Percentiles rank a stretch among this genome's conserved stretches.
These are phyloP conservation scores for Petrocephalus schoutedeni DNA, from an alignment of 2,797 vertebrate species.

Conservation along the genomic window DNA sequence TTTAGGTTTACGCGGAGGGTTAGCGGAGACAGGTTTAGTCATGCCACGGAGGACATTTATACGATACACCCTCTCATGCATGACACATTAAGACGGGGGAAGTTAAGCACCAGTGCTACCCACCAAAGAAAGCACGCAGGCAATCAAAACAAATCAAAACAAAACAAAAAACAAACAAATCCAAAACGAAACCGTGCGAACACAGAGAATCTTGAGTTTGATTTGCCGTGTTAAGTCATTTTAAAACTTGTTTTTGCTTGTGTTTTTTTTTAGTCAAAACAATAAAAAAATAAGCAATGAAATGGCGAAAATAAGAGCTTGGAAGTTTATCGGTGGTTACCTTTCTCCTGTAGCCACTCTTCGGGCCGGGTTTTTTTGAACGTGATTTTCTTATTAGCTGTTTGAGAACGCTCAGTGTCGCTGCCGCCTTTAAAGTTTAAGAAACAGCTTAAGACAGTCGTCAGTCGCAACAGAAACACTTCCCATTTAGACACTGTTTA, in stretches of 20 bases:
- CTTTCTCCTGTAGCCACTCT: slow-evolving; percentile 99
- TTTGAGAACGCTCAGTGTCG: slow-evolving; percentile 98
- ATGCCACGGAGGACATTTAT: slow-evolving; percentile 22
- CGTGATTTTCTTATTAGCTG: slow-evolving; percentile 99
- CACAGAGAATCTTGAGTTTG: not conserved
- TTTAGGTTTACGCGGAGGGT: slow-evolving; percentile 24
- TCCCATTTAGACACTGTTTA: slow-evolving; percentile 34
- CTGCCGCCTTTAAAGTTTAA: slow-evolving; percentile 99
- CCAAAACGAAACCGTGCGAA: not conserved
- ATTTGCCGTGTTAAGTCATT: not conserved
- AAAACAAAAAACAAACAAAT: not conserved
- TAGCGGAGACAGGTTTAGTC: slow-evolving; percentile 21
- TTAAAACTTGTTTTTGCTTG: not conserved
- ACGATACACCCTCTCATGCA: not conserved
- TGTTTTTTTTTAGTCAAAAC: not conserved
- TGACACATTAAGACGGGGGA: not conserved
- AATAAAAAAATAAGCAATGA: slow-evolving; percentile 18
- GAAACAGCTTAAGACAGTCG: slow-evolving; percentile 87
- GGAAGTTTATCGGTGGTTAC: slow-evolving; percentile 75
- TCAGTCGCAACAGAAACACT: slow-evolving; percentile 57
- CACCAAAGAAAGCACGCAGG: slow-evolving; percentile 66
- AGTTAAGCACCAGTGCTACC: slow-evolving; percentile 28
- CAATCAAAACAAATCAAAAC: slow-evolving; percentile 50
- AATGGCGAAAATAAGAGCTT: not conserved
- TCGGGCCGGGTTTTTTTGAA: slow-evolving; percentile 99